These are phyloP conservation scores for Acleris emargana DNA, from an alignment of 2,888 invertebrate species.

Conservation along the genomic window DNA sequence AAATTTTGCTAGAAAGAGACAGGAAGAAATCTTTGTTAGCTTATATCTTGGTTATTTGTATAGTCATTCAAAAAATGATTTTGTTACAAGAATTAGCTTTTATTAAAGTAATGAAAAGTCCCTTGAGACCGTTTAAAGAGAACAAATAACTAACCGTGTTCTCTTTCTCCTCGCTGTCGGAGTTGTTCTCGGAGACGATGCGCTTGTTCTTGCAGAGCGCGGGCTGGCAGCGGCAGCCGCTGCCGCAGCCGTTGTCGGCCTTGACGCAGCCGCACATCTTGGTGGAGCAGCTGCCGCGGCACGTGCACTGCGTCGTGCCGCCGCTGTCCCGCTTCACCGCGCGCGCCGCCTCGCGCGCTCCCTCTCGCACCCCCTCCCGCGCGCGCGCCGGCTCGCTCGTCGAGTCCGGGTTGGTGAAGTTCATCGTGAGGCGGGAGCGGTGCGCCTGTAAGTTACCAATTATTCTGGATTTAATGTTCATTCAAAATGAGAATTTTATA, in stretches of 20 bases:
- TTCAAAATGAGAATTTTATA: too few relatives aligned
- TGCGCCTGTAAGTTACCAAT: constrained; percentile 56
- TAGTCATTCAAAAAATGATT: too few relatives aligned
- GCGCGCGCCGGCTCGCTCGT: constrained; percentile 31
- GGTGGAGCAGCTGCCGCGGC: constrained; percentile 84
- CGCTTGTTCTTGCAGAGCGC: constrained; percentile 68
- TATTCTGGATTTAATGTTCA: too few relatives aligned
- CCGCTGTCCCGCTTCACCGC: constrained; percentile 82
- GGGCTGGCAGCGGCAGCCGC: constrained; percentile 80
- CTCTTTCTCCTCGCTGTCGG: constrained; percentile 71
- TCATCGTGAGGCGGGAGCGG: constrained; percentile 69
- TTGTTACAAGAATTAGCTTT: too few relatives aligned
- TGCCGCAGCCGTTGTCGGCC: constrained; percentile 67
- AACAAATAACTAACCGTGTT: constrained; percentile 47
- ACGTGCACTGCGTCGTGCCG: constrained; percentile 84
- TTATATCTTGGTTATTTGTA: too few relatives aligned
- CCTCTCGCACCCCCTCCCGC: neutral
- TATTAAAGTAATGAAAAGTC: too few relatives aligned
- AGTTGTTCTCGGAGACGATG: constrained; percentile 40
- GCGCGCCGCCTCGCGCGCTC: constrained; percentile 34
- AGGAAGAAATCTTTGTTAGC: too few relatives aligned
- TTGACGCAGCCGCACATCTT: constrained; percentile 85
- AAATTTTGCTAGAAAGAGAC: too few relatives aligned
- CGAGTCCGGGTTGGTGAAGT: constrained; percentile 57
- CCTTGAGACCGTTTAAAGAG: neutral